These are phyloP conservation scores for Melanargia galathea DNA, from an alignment of 2,888 invertebrate species.

Conservation along the genomic window DNA sequence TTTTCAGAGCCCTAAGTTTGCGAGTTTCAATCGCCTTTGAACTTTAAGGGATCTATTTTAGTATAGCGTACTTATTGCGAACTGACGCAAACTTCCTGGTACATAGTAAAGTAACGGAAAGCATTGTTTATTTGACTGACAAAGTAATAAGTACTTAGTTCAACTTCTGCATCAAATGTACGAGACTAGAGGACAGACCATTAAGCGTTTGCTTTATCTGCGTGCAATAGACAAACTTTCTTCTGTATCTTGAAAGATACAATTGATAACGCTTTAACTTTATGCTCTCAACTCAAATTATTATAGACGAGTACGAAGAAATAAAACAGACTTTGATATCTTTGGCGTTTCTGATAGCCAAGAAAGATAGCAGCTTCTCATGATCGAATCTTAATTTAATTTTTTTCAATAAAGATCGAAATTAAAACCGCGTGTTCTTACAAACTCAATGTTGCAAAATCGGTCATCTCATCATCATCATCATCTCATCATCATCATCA, in stretches of 20 bases:
- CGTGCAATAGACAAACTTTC: constrained; percentile 70
- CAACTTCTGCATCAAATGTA: constrained; percentile 52
- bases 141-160: not conserved
- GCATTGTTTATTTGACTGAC: not conserved
- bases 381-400: not conserved
- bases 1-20: not conserved
- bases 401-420: not conserved
- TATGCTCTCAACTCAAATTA: constrained; percentile 69
- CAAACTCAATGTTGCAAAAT: too few relatives aligned
- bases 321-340: constrained; percentile 53
- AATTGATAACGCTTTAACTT: constrained; percentile 76
- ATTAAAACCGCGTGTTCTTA: too few relatives aligned
- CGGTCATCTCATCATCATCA: too few relatives aligned
- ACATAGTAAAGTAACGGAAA: not conserved
- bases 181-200: constrained; percentile 61
- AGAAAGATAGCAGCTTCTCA: constrained; percentile 35
- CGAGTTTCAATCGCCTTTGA: not conserved
- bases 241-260: constrained; percentile 64
- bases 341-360: constrained; percentile 50
- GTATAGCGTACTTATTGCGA: not conserved
- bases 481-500: too few relatives aligned
- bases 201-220: constrained; percentile 66
- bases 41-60: not conserved
- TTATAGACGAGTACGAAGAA: constrained; percentile 58
- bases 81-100: not conserved